Base-by-base conservation (phyloP, 2,888 invertebrate genomes). In the Hartigia nigra region DNA sequence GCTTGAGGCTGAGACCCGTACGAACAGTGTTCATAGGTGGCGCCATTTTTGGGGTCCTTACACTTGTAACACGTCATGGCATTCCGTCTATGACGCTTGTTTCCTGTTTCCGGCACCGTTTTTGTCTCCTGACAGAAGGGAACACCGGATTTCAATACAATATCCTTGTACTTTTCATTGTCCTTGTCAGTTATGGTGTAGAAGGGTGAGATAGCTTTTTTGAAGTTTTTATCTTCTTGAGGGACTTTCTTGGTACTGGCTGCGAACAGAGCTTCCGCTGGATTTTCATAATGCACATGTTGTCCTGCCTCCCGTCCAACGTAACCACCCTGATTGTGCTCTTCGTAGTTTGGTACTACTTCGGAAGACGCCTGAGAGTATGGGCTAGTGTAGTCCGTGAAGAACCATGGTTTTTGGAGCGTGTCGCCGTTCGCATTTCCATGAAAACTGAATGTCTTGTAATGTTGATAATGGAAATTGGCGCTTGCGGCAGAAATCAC, bases 1-100 rank as follows among this genome's bases (percentile, higher is more conserved):
- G 39, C 79, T 1, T 78, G 69, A 1, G 86, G 92, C 78, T 92
- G 92, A 1, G 92, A 91, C 4, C 90, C 91, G 85, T 93, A 94
- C 0, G 93, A 93, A 84, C 94, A 94, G 78, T 93, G 92, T 78
- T 94, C 93, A 81, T 92, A 93, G 76, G 91, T 92, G 0, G 92
- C 92, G 36, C 93, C 93, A 31, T 91, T 92, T 78, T 91, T 92
- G 1, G 92, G 92, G 79, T 94, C 92, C 84, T 93, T 92, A 84
- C 94, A 94, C 4, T 93, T 92, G 84, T 93, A 92, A 83, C 94
- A 94, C 77, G 92, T 92, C 88, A 92, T 91, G 4, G 91, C 89
- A n/a, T 82, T 82, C 14, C 84, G 78, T 12, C 83, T 76, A 77
- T 82, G 84, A n/a, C 84, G 74, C 55, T 79, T 79, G 36, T 77